A percentile compares a stretch with the other conserved stretches of the same genome.
Conservation (phyloP, 2,113 vertebrate genomes). For the Addax nasomaculatus region DNA sequence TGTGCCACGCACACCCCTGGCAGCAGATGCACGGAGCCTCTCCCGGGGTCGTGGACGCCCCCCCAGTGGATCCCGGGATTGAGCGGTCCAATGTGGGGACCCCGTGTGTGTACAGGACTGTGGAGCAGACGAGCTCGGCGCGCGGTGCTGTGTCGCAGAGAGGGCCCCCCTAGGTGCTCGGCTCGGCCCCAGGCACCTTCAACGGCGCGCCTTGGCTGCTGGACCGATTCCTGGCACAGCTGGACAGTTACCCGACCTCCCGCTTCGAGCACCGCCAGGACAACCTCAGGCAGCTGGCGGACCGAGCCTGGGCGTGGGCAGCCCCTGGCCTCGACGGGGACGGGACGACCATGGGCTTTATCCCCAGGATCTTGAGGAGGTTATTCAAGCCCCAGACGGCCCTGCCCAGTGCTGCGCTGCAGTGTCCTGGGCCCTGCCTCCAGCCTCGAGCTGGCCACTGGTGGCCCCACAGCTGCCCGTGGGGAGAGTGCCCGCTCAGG, state of each 20-base stretch:
- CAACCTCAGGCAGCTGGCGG: background rate
- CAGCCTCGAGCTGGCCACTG: background rate
- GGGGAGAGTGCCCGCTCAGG: background rate
- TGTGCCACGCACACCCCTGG: background rate
- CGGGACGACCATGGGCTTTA: background rate
- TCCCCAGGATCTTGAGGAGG: background rate
- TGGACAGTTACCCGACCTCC: background rate
- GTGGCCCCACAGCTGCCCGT: background rate
- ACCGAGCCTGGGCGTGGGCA: background rate
- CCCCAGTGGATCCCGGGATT: background rate
- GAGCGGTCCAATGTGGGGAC: background rate
- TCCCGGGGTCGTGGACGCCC: background rate
- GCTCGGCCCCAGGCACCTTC: background rate
- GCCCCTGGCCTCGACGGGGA: background rate
- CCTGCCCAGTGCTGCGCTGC: background rate
- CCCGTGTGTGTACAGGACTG: fast-evolving
- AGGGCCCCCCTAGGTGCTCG: background rate
- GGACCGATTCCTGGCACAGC: background rate
- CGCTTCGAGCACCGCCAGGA: background rate
- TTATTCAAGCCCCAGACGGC: background rate
- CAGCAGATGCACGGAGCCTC: background rate
- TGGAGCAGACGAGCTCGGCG: background rate
- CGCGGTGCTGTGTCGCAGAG: background rate
- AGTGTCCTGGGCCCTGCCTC: background rate
- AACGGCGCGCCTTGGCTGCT: background rate